Evolutionary conservation across 2,888 invertebrate genomes (phyloP), one percentile per base, ranked within the genome.

Genomic region (Limnephilus auricula): DNA sequence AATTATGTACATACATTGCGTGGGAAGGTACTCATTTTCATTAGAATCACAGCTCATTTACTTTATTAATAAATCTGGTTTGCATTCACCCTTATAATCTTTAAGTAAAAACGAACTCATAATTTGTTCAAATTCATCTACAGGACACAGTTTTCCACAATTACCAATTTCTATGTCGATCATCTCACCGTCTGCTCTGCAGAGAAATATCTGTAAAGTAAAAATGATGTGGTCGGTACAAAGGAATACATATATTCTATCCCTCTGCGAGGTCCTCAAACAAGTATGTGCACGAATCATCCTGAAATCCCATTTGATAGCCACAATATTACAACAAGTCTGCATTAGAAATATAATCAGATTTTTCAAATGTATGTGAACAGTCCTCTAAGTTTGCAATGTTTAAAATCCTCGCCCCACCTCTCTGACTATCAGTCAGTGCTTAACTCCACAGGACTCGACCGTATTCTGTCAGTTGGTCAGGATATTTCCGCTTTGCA

Each of bases 141-240:
- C 93, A 0, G 96, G 96, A 93, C 97, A 97, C 89, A 96, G 94
- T 0, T 95, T 94, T 79, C 95, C 95, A 94, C 96, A 97, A 12
- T 96, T 96, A 0, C 96, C 96, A 2, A 97, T 95, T 92, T 95
- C 95, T 95, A 96, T 95, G 94, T 0, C 96, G 95, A 90, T 95
- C 95, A 0, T 95, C 95, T 4, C 96, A 96, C 92, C 87, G 25
- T 83, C 45, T n/a, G 31, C 40, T n/a, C 10, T 78, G 34, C 79
- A 34, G 40, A 78, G 78, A 82, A 82, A 90, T 79, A 45, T 45
- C 87, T 83, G 88, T 15, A 82, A 87, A 45, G 9, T 65, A 65
- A 65, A 65, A 65, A 65, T 65, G 6, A 65, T 25, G 65, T 65
- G 65, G 25, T 65, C 6, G 2, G n/a, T 65, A n/a, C 25, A 25